Conservation (phyloP, 2,888 invertebrate species). For the Urechis unicinctus region DNA sequence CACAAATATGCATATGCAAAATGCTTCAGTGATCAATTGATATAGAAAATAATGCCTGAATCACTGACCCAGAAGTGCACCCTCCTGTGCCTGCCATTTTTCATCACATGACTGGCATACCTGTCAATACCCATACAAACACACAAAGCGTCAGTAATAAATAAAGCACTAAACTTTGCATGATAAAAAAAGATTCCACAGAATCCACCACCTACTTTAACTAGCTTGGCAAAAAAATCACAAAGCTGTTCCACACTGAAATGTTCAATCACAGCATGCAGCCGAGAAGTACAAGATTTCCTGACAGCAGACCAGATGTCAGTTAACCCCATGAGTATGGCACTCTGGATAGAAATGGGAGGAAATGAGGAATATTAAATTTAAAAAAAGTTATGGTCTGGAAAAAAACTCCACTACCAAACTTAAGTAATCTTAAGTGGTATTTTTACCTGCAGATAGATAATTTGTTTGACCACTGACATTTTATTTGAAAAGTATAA, state of each 20-base stretch:
- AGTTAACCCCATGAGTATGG: constrained; percentile 28
- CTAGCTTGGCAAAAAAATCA: constrained; percentile 29
- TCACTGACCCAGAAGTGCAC: constrained; percentile 43
- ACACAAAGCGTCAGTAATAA: background rate
- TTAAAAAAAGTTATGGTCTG: background rate
- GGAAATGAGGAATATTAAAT: background rate
- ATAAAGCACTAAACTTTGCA: background rate
- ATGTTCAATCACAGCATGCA: constrained; percentile 27
- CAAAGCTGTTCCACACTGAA: constrained; percentile 26
- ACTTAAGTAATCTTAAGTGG: no score
- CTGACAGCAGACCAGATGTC: constrained; percentile 47
- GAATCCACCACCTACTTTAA: constrained; percentile 23
- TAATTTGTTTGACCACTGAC: no score
- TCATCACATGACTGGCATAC: constrained; percentile 9
- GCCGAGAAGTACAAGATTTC: constrained; percentile 32
- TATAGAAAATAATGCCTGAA: no score
- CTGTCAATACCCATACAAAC: constrained; percentile 4
- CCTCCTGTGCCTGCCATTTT: constrained; percentile 41
- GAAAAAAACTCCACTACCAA: no score
- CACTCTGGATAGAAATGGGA: constrained; percentile 22
- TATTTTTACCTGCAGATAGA: no score
- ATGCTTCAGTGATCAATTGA: no score
- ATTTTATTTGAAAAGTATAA: no score
- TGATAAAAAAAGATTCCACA: background rate
- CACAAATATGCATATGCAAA: no score